Percentiles rank a stretch among this genome's conserved stretches.
phyloP scores from a whole-genome alignment of 1,140 invertebrate species.

The Drosophila neocordata region DNA sequence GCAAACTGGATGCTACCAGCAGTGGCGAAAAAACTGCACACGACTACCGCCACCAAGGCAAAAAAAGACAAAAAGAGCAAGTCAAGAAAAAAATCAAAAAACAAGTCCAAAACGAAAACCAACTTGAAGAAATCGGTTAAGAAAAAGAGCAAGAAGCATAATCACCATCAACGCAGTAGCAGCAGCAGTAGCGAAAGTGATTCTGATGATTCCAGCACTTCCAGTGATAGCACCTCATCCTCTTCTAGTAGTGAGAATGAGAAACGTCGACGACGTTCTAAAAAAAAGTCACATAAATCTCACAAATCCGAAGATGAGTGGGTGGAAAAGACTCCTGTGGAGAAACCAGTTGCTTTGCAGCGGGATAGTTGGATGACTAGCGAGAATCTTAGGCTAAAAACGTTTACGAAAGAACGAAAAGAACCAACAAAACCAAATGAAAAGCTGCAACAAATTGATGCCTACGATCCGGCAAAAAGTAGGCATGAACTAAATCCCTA shows the following conservation, averaged over 20 bases:
- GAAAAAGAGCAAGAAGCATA: conserved; percentile 49
- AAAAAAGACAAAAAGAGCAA: conserved; percentile 57
- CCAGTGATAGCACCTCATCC: conserved; percentile 18
- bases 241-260: conserved; percentile 32
- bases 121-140: conserved; percentile 54
- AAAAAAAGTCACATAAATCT: conserved; percentile 44
- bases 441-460: conserved; percentile 84
- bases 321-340: conserved; percentile 48
- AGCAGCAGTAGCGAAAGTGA: conserved; percentile 34
- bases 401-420: conserved; percentile 82
- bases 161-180: conserved; percentile 16
- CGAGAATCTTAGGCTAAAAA: conserved; percentile 83
- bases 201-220: conserved; percentile 28
- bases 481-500: conserved; percentile 94
- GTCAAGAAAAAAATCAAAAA: conserved; percentile 60
- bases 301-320: conserved; percentile 60
- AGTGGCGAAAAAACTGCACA: conserved; percentile 70
- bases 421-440: conserved; percentile 81
- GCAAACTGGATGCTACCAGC: conserved; percentile 83
- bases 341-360: conserved; percentile 22
- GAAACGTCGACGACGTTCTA: conserved; percentile 45
- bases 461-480: conserved; percentile 89
- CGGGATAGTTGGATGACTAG: conserved; percentile 86
- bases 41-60: conserved; percentile 36
- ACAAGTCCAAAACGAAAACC: conserved; percentile 56